Evolutionary conservation across 1,140 invertebrate species (phyloP), one percentile per base, ranked within the genome.

Genomic region (Meteorus sp.): DNA sequence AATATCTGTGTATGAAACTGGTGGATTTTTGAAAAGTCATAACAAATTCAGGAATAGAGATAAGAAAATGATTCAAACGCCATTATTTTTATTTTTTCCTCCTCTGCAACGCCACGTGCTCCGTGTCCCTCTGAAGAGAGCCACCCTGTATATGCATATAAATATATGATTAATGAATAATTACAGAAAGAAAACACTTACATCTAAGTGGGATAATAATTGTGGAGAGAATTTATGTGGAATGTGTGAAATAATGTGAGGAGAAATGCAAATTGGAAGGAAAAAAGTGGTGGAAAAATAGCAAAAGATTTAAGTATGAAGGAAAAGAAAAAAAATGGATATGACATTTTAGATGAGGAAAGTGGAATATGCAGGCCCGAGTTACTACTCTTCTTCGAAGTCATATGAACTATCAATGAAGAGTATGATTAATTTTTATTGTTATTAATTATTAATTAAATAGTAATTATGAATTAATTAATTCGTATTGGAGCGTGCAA

Each of bases 401-500:
- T 15, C 31, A 52, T 55, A 55, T 25, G 41, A 58, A 23, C 35
- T 58, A 50, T 50, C 29, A 37, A 31, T 58, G 25, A 27, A 39
- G 35, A 67, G 67, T 65, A 63, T 56, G 62, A 64, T 57, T 65
- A 58, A 65, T 64, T 68, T 61, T 70, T 64, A 68, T 61, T 67
- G 61, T 66, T 68, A 62, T 65, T 65, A 61, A 58, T 61, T 60
- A 67, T 67, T 67, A 44, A 69, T 69, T 67, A 66, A 63, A 66
- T 70, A 67, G 67, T 71, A 71, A 67, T 67, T 67, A 72, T 71
- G 70, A 69, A 69, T 72, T 75, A 69, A 66, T 71, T 72, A 68
- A 66, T 71, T 65, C 66, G 67, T 68, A 73, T 74, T 74, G 69
- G 70, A 72, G 64, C 65, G 73, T 77, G 70, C 72, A 70, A 72